phyloP scores from a whole-genome alignment of 2,113 vertebrate species.

The Cacatua alba region DNA sequence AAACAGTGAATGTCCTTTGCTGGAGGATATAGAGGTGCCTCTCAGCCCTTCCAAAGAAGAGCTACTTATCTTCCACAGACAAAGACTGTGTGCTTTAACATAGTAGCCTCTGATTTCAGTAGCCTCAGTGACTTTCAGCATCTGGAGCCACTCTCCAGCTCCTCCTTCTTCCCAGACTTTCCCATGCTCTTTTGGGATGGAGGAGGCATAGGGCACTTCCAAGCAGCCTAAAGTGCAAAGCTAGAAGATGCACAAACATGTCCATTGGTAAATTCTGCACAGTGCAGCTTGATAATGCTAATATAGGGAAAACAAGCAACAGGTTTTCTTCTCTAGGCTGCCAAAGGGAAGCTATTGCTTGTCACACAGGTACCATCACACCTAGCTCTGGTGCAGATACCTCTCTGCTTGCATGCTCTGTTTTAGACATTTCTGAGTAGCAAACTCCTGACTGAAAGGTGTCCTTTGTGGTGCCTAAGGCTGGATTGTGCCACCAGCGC shows the following conservation, averaged over 20 bases:
- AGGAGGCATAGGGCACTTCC: accelerated
- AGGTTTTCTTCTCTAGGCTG: not conserved
- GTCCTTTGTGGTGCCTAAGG: not conserved
- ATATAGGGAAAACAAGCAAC: not conserved
- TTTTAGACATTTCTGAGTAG: not conserved
- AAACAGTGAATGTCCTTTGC: not conserved
- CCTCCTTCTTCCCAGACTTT: not conserved
- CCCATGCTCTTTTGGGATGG: not conserved
- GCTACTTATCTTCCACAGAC: not conserved
- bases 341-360: not conserved
- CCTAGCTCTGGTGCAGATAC: not conserved
- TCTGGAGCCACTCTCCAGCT: not conserved
- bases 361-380: not conserved
- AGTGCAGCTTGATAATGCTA: not conserved
- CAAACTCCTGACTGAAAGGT: not conserved
- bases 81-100: not conserved
- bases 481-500: not conserved
- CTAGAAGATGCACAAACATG: not conserved
- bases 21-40: not conserved
- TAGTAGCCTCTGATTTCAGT: not conserved
- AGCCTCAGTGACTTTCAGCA: not conserved
- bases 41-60: not conserved
- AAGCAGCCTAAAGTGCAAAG: not conserved
- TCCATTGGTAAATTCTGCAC: not conserved
- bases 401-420: not conserved